Evolutionary conservation across 2,888 invertebrate species (phyloP), one percentile per base, ranked within the genome.

Genomic region (Cremastinae sp.): DNA sequence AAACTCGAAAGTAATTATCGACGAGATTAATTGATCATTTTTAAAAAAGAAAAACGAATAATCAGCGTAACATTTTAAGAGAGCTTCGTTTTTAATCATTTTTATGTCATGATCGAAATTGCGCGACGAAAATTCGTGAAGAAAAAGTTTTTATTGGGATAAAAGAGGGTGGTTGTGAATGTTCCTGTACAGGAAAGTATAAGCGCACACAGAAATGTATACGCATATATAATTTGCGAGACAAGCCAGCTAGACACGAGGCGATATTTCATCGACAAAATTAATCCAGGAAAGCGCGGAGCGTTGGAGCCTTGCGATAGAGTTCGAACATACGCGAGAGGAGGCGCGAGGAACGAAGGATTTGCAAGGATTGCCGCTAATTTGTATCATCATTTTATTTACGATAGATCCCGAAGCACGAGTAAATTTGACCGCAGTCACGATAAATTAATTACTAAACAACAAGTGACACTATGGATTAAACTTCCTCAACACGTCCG

Each of bases 191-290:
- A 58, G 16, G 12, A 22, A 10, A 14, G n/a, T 51, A 59, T 45
- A 58, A 20, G 59, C 59, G 28, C 41, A 54, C 22, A 62, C 43
- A 14, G 16, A 43, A 7, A 47, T 54, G 36, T 66, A 56, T 56
- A 56, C 16, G 61, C 41, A 43, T 65, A 65, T 77, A 73, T 77
- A 64, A 76, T 76, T 76, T 76, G 59, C 73, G 76, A 77, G 49
- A 51, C 61, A 49, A 70, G 49, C 43, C 47, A 34, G 76, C 69
- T 65, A 74, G 73, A 73, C 76, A 61, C 47, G 59, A 49, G 51
- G 73, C 73, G 64, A 70, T 77, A 73, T 70, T 69, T 77, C 73
- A 77, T 77, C 76, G 76, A 73, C 65, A 70, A 77, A 73, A 77
- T 77, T 77, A 77, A 77, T 77, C 76, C 73, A 2, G 70, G 70